Evolutionary conservation across 2,888 invertebrate genomes (phyloP).

Genomic region (Eudiplozoon nipponicum): DNA sequence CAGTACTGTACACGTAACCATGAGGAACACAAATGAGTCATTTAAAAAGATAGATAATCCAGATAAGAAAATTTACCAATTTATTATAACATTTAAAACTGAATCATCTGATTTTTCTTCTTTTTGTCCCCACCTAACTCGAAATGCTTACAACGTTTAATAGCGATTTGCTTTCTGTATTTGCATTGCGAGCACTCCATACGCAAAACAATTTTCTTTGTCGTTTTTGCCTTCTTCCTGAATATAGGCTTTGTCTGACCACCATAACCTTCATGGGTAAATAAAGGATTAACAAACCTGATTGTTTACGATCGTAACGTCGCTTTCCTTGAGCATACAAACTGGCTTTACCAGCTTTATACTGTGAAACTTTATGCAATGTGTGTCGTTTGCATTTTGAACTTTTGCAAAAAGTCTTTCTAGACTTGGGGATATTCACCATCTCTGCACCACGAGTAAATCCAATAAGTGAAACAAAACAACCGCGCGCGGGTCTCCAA

Average conservation of each 20-base stretch:
- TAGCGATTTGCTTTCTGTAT: conserved; percentile 67
- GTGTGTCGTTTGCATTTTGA: conserved; percentile 96
- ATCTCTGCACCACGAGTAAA: too few species aligned
- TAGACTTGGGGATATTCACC: conserved; percentile 97
- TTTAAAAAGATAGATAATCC: too few species aligned
- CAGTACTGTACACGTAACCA: too few species aligned
- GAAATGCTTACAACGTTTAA: conserved; percentile 96
- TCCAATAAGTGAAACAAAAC: too few species aligned
- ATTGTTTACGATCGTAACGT: conserved; percentile 95
- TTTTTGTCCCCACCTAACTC: conserved; percentile 97
- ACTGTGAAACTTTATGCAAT: conserved; percentile 91
- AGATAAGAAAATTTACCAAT: not conserved
- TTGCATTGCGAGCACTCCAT: conserved; percentile 97
- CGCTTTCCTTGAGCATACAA: conserved; percentile 68
- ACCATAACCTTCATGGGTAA: too few species aligned
- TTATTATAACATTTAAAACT: conserved; percentile 40
- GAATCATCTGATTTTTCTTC: conserved; percentile 60
- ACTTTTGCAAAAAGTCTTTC: conserved; percentile 62
- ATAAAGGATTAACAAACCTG: too few species aligned
- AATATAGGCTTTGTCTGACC: conserved; percentile 99
- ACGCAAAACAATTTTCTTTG: conserved; percentile 93
- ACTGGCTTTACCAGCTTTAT: conserved; percentile 96
- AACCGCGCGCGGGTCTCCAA: too few species aligned
- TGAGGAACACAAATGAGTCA: too few species aligned
- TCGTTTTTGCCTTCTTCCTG: conserved; percentile 99